Conservation (phyloP, 2,888 invertebrate genomes). For the Pemphredon lugubris region DNA sequence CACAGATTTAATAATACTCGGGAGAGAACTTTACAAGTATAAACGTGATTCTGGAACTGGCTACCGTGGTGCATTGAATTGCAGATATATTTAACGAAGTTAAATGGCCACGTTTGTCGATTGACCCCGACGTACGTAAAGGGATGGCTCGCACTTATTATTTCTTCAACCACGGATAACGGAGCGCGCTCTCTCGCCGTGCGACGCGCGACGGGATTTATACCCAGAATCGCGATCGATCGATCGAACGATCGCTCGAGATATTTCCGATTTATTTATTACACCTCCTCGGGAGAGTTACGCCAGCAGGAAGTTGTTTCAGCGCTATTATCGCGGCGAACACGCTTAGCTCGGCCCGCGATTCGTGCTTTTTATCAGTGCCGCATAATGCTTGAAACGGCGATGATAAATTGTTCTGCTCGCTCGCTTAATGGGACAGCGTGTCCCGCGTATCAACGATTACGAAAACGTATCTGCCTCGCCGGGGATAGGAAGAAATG, state of each 20-base stretch:
- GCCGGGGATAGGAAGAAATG: constrained; percentile 1
- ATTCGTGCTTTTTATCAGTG: constrained; percentile 19
- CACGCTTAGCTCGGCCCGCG: constrained; percentile 16
- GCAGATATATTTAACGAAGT: constrained; percentile 45
- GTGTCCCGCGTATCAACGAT: constrained; percentile 7
- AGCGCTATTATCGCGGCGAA: constrained; percentile 33
- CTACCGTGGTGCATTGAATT: constrained; percentile 30
- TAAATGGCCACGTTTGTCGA: constrained; percentile 22
- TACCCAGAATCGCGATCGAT: constrained; percentile 32
- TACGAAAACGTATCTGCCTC: background rate
- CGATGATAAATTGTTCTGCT: constrained; percentile 25
- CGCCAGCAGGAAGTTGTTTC: constrained; percentile 31
- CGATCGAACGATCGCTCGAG: constrained; percentile 31
- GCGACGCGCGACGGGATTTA: constrained; percentile 27
- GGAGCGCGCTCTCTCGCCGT: constrained; percentile 17
- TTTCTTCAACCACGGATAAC: constrained; percentile 45
- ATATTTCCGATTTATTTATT: constrained; percentile 53
- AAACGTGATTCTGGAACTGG: constrained; percentile 1
- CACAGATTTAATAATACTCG: constrained; percentile 27
- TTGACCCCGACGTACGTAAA: background rate
- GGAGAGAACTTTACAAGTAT: constrained; percentile 28
- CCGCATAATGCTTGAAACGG: constrained; percentile 15
- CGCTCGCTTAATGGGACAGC: constrained; percentile 15
- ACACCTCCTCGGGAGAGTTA: constrained; percentile 15
- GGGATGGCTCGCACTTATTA: constrained; percentile 33